Conservation (phyloP, 2,797 vertebrate genomes). For the Pangasius sanitwongsei region DNA sequence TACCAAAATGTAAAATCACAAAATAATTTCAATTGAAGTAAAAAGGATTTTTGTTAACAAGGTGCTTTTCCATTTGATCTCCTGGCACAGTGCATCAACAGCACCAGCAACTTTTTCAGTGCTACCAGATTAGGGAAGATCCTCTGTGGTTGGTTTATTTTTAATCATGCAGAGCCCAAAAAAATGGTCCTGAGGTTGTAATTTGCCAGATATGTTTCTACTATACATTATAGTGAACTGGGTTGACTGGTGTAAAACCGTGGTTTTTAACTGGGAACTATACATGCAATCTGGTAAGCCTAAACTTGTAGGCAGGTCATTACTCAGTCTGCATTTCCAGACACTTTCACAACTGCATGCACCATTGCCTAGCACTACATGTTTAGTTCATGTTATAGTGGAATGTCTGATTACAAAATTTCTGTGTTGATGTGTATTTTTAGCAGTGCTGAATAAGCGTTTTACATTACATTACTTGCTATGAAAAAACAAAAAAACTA, state of each 20-base stretch:
- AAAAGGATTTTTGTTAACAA: not conserved
- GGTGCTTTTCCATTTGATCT: not conserved
- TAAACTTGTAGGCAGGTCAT: not conserved
- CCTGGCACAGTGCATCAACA: not conserved
- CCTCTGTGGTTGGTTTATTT: not conserved
- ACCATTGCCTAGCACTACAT: not conserved
- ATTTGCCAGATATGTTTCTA: not conserved
- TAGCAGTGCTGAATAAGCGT: not conserved
- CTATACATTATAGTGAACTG: not conserved
- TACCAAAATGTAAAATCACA: not conserved
- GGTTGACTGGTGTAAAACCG: no score
- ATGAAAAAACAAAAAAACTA: not conserved
- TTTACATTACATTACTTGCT: not conserved
- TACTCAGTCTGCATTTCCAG: not conserved
- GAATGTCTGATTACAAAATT: not conserved
- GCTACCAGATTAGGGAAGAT: not conserved
- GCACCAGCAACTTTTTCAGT: not conserved
- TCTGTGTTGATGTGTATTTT: not conserved
- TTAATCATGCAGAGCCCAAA: not conserved
- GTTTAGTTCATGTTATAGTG: not conserved
- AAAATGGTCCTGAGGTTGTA: not conserved
- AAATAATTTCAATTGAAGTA: not conserved
- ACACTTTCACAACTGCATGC: not conserved
- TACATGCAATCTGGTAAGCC: not conserved
- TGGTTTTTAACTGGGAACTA: not conserved